A percentile compares a stretch with the other conserved stretches of the same genome.
phyloP scores from a whole-genome alignment of 2,888 invertebrate genomes.

The Drepanosiphum platanoidis region DNA sequence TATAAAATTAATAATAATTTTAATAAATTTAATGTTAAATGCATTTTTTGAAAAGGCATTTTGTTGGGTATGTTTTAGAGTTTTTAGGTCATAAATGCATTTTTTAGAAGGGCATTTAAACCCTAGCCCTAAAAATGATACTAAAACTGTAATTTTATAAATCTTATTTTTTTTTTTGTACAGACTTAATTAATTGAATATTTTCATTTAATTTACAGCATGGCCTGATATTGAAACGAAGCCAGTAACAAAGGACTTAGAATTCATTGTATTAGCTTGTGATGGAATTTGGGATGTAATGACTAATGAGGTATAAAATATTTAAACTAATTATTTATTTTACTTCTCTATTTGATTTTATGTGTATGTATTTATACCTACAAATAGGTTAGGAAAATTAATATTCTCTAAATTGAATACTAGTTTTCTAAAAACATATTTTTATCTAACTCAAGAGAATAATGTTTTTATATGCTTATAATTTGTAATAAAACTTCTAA shows the following conservation, averaged over 20 bases:
- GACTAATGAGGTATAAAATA: slow-evolving; percentile 77
- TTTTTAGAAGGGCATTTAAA: too few relatives aligned
- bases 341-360: neutral
- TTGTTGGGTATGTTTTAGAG: too few relatives aligned
- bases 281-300: slow-evolving; percentile 99
- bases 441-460: neutral
- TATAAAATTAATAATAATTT: too few relatives aligned
- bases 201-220: slow-evolving; percentile 72
- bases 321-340: neutral
- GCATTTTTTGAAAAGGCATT: too few relatives aligned
- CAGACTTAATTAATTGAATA: slow-evolving; percentile 9
- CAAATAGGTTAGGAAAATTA: neutral
- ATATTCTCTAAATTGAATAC: neutral
- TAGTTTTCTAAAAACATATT: neutral
- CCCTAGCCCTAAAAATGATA: too few relatives aligned
- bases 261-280: slow-evolving; percentile 95
- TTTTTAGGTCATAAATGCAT: too few relatives aligned
- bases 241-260: slow-evolving; percentile 87
- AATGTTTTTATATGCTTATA: neutral
- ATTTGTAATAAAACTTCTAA: too few relatives aligned
- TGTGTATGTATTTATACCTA: neutral
- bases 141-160: too few relatives aligned
- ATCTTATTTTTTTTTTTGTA: neutral
- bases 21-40: too few relatives aligned
- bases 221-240: slow-evolving; percentile 90